Evolutionary conservation across 2,113 vertebrate genomes (phyloP), one percentile per base, ranked within the genome.

Genomic region (Copsychus sechellarum): DNA sequence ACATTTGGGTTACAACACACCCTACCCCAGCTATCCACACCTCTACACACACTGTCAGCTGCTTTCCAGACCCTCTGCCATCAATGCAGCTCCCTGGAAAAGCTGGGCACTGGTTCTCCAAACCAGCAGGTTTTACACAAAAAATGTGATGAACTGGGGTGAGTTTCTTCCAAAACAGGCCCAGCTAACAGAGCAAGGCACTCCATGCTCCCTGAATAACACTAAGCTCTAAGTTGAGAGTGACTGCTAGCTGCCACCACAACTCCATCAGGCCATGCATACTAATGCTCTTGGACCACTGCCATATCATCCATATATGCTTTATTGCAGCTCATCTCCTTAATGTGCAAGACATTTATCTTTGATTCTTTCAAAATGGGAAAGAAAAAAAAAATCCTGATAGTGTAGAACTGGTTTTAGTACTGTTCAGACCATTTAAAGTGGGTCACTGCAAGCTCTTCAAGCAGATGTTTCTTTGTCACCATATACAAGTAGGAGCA

Each of bases 301-400:
- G 95, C 93, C 95, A 94, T 36, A 56, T 88, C 88, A 93, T 84
- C 85, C 85, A 95, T 94, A 74, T 78, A 92, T 76, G 67, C 76
- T 95, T 94, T 95, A 95, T 86, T 90, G 93, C 50, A 86, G 82
- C 72, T 96, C 88, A 95, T 93, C 95, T 91, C 78, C 65, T 96
- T 90, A 92, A 94, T 45, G 72, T 78, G 69, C 43, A 88, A 88
- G 94, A 88, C 94, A 92, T 94, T 94, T 90, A 92, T 94, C 90
- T 96, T 61, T 81, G 53, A 93, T 93, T 85, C 93, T 93, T 95
- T 92, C 88, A 96, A 94, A 93, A 93, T 48, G 40, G 72, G 25
- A 77, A 65, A 36, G 15, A 2, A 78, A 92, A 84, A 84, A 74
- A 64, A 64, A 9, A 11, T 9, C 28, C 54, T 17, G 29, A 81